Evolutionary conservation across 2,113 vertebrate genomes (phyloP), one percentile per base, ranked within the genome.

Genomic region (Dryoscopus gambensis): DNA sequence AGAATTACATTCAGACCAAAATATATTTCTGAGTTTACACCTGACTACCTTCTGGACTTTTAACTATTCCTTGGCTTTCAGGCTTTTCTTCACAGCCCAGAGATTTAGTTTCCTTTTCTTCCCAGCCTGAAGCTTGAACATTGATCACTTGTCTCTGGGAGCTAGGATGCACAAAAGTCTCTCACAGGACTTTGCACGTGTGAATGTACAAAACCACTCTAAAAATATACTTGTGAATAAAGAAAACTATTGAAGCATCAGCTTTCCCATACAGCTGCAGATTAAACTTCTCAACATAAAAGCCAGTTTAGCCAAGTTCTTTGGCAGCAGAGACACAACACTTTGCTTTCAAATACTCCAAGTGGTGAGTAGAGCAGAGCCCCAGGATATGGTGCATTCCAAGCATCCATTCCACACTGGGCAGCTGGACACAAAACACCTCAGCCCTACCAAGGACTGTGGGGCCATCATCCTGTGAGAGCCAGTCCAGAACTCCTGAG

Each of bases 371-470:
- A 17, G 44, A 47, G 49, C 14, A 80, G 52, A 77, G 21, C 25
- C 68, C 47, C 44, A 15, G 20, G 50, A 50, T 31, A 47, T 6
- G 8, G 25, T 12, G 30, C 30, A 49, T 67, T 59, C 39, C 35
- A 50, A 55, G 27, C 9, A 30, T 11, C 37, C 46, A 20, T 59
- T 67, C 49, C 69, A 46, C 0, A 0, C n/a, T 2, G 1, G 31
- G 17, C 23, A 87, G 31, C 23, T 33, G 49, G 52, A 70, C 50
- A 65, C 11, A 47, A 15, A 68, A 40, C 52, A 40, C 4, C 16
- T 78, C 5, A 2, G 24, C 8, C 7, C 4, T 33, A 52, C 33
- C 20, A 35, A 42, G 0, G 16, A 27, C 64, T 25, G 42, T 0
- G 0, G 30, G 18, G 22, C 60, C 7, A 0, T 15, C 28, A 33